A percentile compares a stretch with the other conserved stretches of the same genome.
These are phyloP conservation scores for Galbula dea DNA, from an alignment of 2,113 vertebrate genomes.

Conservation along the genomic window DNA sequence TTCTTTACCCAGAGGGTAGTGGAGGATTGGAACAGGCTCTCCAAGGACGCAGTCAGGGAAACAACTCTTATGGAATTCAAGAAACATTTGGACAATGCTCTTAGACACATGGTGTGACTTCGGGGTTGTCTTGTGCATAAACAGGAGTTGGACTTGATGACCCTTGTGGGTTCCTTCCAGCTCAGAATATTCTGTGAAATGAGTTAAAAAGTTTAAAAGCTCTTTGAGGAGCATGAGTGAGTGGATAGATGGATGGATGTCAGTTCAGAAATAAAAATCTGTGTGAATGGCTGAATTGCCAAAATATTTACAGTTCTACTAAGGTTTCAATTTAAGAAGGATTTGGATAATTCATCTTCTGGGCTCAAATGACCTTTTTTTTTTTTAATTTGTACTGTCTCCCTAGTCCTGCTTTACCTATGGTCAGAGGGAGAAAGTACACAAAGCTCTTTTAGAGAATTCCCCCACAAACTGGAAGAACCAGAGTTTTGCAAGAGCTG, in stretches of 20 bases:
- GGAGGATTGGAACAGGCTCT: too few relatives aligned
- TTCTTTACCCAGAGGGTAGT: too few relatives aligned
- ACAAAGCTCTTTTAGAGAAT: not conserved
- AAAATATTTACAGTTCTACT: not conserved
- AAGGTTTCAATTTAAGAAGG: not conserved
- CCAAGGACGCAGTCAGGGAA: too few relatives aligned
- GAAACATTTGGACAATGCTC: too few relatives aligned
- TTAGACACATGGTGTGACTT: too few relatives aligned
- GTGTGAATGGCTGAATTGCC: not conserved
- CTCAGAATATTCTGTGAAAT: too few relatives aligned
- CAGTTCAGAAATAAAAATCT: not conserved
- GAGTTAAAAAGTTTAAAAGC: not conserved
- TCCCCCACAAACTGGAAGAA: not conserved
- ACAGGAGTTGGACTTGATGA: too few relatives aligned
- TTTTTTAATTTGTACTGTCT: not conserved
- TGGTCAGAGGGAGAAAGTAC: not conserved
- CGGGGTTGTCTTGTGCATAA: too few relatives aligned
- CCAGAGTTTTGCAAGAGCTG: conserved; percentile 11
- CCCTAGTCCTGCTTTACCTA: not conserved
- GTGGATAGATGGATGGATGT: not conserved
- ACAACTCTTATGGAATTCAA: too few relatives aligned
- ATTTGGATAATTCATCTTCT: not conserved
- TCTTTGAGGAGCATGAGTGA: not conserved
- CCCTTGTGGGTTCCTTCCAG: too few relatives aligned
- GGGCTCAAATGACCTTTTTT: not conserved